phyloP scores from a whole-genome alignment of 2,113 vertebrate species.

The Epinephelus lanceolatus region DNA sequence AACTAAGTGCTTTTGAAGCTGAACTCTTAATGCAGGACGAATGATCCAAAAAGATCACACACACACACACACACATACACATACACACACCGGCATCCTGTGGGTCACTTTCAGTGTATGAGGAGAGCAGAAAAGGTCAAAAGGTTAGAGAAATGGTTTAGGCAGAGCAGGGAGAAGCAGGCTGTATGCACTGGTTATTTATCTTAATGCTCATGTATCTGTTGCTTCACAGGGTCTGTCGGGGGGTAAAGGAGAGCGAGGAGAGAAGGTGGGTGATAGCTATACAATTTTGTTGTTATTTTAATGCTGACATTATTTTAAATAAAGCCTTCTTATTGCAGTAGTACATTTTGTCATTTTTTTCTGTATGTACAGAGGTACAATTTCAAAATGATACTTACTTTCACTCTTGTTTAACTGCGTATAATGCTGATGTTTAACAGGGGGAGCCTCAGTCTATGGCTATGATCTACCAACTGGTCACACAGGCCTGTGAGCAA shows the following conservation, averaged over 20 bases:
- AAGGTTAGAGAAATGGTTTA: background rate
- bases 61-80: background rate
- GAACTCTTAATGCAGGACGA: background rate
- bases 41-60: background rate
- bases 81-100: background rate
- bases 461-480: slow-evolving; percentile 91
- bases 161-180: background rate
- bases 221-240: slow-evolving; percentile 87
- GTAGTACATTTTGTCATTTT: background rate
- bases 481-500: slow-evolving; percentile 93
- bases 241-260: slow-evolving; percentile 92
- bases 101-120: background rate
- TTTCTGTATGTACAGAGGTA: background rate
- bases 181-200: background rate
- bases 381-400: background rate
- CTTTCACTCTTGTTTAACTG: background rate
- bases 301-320: background rate
- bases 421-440: slow-evolving; percentile 33
- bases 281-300: background rate
- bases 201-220: slow-evolving; percentile 2
- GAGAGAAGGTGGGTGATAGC: slow-evolving; percentile 90
- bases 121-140: background rate
- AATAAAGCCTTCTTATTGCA: background rate
- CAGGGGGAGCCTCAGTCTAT: slow-evolving; percentile 94
- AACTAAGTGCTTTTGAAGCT: background rate